Evolutionary conservation across 2,113 vertebrate species (phyloP).

Genomic region (Upupa epops): DNA sequence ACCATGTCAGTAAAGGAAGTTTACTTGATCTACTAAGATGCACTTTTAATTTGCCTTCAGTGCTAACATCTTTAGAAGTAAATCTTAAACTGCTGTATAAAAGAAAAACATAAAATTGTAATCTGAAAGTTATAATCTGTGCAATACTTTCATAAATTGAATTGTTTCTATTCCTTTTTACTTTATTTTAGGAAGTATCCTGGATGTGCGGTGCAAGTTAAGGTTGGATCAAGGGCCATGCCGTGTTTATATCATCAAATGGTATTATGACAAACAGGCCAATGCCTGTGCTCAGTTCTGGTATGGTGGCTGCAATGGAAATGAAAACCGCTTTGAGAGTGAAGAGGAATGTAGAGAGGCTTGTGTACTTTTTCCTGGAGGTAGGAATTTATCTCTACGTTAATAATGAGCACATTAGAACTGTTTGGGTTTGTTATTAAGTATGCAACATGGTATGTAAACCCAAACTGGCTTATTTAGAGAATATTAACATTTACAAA

Average conservation of each 20-base stretch:
- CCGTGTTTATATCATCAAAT: constrained; percentile 78
- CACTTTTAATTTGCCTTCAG: neutral
- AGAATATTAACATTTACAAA: neutral
- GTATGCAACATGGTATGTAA: neutral
- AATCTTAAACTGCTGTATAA: neutral
- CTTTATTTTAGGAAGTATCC: constrained; percentile 56
- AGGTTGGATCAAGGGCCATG: constrained; percentile 81
- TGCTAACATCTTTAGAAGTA: neutral
- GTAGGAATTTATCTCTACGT: constrained; percentile 25
- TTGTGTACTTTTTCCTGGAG: constrained; percentile 74
- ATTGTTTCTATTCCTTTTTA: neutral
- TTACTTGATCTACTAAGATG: neutral
- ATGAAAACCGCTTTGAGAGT: constrained; percentile 82
- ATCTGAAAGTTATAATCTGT: neutral
- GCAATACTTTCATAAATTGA: neutral
- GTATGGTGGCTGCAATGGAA: constrained; percentile 84
- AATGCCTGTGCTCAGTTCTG: constrained; percentile 90
- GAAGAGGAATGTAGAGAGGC: constrained; percentile 81
- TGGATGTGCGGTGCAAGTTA: constrained; percentile 68
- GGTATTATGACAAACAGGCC: constrained; percentile 85
- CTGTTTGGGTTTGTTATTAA: neutral
- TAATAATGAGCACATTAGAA: neutral
- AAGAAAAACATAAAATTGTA: neutral
- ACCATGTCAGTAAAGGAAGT: neutral
- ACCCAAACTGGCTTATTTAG: neutral